Evolutionary conservation across 1,140 invertebrate species (phyloP), one percentile per base, ranked within the genome.

Genomic region (Manduca sexta): DNA sequence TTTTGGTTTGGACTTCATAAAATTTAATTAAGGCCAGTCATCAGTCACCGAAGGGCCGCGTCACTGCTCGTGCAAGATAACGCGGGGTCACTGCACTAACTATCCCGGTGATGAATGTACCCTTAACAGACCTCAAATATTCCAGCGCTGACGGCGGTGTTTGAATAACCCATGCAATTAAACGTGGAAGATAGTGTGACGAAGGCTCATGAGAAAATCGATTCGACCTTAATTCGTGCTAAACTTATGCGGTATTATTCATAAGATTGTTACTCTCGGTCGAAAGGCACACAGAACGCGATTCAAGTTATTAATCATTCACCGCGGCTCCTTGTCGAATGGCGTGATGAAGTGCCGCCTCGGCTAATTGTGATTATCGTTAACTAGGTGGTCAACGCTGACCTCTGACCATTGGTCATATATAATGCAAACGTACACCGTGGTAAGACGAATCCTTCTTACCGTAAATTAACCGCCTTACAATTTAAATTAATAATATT

Each of bases 21-120:
- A 83, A 83, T 83, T 80, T 82, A 83, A 85, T 84, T 84, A 81
- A 81, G 60, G 60, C 53, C 26, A 65, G 75, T 83, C 79, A 84
- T 84, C 81, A 84, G 81, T 84, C 81, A 84, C 74, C 53, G 57
- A 45, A 60, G 58, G 74, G 71, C 66, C 64, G 41, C 72, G 76
- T 79, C 76, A 73, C 74, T 84, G 81, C 64, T 56, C 57, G 54
- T 52, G 59, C 52, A 63, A 84, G 81, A 84, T 84, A 84, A 84
- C 74, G 69, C 67, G 53, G 78, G 80, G 81, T 84, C 81, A 80
- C 45, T 80, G 78, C 76, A 81, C 65, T 69, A 69, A 74, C 69
- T 40, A 18, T 18, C 43, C 31, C 49, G 49, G 60, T 81, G 77
- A 82, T 82, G 74, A 79, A 81, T 81, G 78, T 77, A 74, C 75